Evolutionary conservation across 2,888 invertebrate genomes (phyloP), one percentile per base, ranked within the genome.

Genomic region (Crossocerus cetratus): DNA sequence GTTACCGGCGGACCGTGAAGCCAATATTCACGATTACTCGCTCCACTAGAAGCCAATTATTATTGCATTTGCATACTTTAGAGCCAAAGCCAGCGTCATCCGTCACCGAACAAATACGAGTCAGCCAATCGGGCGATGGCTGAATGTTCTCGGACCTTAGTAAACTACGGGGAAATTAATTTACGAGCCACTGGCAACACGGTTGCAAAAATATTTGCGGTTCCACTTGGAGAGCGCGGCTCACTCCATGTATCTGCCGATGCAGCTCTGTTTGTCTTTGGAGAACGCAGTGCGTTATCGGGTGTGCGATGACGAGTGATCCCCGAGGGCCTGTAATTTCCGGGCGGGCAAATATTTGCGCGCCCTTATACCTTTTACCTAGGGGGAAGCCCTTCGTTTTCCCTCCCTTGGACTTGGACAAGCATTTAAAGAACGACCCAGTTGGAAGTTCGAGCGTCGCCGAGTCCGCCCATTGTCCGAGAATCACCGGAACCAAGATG

Each of bases 291-390:
- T 43, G 57, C 22, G 65, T 70, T 76, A 76, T 76, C 72, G 59
- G 54, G 8, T 32, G 8, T 32, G 11, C 32, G 32, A 32, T 32
- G 65, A 70, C 20, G 49, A 66, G 16, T 4, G 56, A n/a, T 21
- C n/a, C 21, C 53, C 14, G 64, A 55, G 49, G 58, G 67, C 70
- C 53, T 64, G 74, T 74, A 74, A 77, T 74, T 69, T 62, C 58
- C 63, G 62, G 5, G 3, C 3, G 20, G 55, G 55, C 53, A 74
- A 78, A 78, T 77, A 77, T 77, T 78, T 78, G 69, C 42, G 18
- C 49, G 22, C 49, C 21, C 57, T 61, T 64, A 45, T 43, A 32
- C 32, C 32, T 32, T 32, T 32, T 32, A 32, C 5, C 3, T 1
- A 32, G 42, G n/a, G n/a, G 3, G 3, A 22, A 22, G 23, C 54